Evolutionary conservation across 2,797 vertebrate species (phyloP), one percentile per base, ranked within the genome.

Genomic region (Typhlichthys eigenmanni): DNA sequence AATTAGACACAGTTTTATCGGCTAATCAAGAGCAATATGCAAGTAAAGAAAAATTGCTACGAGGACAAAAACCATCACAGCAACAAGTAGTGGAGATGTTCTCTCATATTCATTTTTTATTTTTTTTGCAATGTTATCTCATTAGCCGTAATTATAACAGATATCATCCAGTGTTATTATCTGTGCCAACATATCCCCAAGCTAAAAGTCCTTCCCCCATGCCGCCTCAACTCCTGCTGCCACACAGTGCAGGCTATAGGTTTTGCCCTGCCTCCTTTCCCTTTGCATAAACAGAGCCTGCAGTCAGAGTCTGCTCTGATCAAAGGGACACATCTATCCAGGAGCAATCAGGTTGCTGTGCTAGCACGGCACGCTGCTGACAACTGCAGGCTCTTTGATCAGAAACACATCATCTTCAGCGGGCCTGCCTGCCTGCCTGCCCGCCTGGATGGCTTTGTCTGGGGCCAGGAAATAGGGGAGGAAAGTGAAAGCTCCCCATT

Each of bases 341-440:
- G 76, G 81, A 94, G 91, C 91, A 95, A 92, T 93, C 92, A 90
- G 87, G 91, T 91, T 92, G 82, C 89, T 84, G 82, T 0, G 58
- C 89, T 91, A 91, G 93, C 86, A 84, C 79, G 84, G 88, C 14
- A 34, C 9, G 84, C 87, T 92, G 91, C 90, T 94, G 94, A 92
- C 88, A 92, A 92, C 87, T 87, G 79, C 83, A 84, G 90, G 89
- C 76, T 93, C 95, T 96, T 96, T 95, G 94, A 94, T 94, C 94
- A 95, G 87, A 93, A 92, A 93, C 86, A 91, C 91, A 90, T 94
- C 94, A 93, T 93, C 90, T 92, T 91, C 92, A 92, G 89, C 91
- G 91, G 90, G 80, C 89, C 88, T 85, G 75, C 80, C 89, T 88
- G 17, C 17, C 17, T 17, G 24, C 24, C 24, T 4, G 86, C 76